phyloP scores from a whole-genome alignment of 2,888 invertebrate species.

The Pseudococcus longispinus region DNA sequence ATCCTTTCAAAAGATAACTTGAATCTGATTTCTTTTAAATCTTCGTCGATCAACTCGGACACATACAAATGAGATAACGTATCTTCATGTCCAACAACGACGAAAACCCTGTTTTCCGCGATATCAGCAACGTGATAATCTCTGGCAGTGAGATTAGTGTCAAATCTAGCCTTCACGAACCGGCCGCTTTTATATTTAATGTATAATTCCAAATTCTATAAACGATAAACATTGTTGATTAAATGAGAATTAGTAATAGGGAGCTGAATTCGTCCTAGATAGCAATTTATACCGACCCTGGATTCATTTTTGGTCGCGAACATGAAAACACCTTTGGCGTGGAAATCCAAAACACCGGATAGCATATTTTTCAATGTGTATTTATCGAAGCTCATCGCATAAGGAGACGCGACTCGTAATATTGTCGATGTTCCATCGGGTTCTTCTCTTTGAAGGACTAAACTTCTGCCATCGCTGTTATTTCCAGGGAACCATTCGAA shows the following conservation, averaged over 20 bases:
- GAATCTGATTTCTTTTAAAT: constrained; percentile 70
- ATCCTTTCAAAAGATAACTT: constrained; percentile 80
- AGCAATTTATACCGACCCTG: constrained; percentile 65
- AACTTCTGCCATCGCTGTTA: constrained; percentile 63
- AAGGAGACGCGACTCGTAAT: constrained; percentile 62
- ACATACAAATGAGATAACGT: constrained; percentile 80
- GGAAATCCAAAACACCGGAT: constrained; percentile 79
- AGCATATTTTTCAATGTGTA: constrained; percentile 64
- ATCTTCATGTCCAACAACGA: constrained; percentile 81
- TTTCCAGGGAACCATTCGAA: constrained; percentile 75
- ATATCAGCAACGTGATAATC: constrained; percentile 87
- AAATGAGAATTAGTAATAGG: background rate
- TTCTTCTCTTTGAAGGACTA: constrained; percentile 75
- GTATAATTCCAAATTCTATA: constrained; percentile 71
- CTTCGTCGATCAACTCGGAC: constrained; percentile 71
- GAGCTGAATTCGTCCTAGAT: no score
- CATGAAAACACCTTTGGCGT: constrained; percentile 82
- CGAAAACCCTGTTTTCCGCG: constrained; percentile 78
- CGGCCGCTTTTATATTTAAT: constrained; percentile 77
- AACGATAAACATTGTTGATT: constrained; percentile 58
- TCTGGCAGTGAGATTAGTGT: constrained; percentile 70
- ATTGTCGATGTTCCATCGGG: constrained; percentile 69
- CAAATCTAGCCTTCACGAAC: constrained; percentile 78
- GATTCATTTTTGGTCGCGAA: constrained; percentile 77
- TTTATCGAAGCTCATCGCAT: constrained; percentile 33